phyloP scores from a whole-genome alignment of 2,888 invertebrate genomes.

The Boloria euphrosyne region DNA sequence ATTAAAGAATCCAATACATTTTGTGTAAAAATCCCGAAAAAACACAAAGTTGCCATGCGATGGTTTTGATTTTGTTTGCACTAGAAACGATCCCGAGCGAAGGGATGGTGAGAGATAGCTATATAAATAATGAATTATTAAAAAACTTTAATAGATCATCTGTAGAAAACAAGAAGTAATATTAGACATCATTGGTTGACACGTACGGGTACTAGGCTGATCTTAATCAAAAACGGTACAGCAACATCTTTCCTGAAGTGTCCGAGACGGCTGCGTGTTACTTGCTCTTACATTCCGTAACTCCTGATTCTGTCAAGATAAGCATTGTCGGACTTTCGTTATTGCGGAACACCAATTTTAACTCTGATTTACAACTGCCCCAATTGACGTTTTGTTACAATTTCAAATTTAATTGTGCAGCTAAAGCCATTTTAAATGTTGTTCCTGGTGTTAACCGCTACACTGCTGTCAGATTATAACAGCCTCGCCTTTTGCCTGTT shows the following conservation, averaged over 20 bases:
- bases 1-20: no score
- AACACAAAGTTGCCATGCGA: no score
- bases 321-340: constrained; percentile 11
- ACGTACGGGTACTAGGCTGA: no score
- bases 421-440: constrained; percentile 5
- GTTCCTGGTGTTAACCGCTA: background rate
- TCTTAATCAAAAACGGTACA: constrained; percentile 17
- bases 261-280: constrained; percentile 1
- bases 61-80: no score
- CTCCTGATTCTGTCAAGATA: constrained; percentile 30
- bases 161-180: no score
- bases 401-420: constrained; percentile 24
- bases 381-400: constrained; percentile 24
- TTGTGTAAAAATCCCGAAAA: no score
- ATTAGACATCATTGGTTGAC: no score
- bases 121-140: no score
- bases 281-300: constrained; percentile 23
- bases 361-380: constrained; percentile 13
- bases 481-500: constrained; percentile 13
- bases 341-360: constrained; percentile 7
- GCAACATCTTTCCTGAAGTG: constrained; percentile 21
- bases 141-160: no score
- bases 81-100: no score
- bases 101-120: no score
- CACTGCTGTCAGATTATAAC: constrained; percentile 14